A percentile compares a stretch with the other conserved stretches of the same genome.
These are phyloP conservation scores for Eilema caniola DNA, from an alignment of 2,888 invertebrate genomes.

Conservation along the genomic window DNA sequence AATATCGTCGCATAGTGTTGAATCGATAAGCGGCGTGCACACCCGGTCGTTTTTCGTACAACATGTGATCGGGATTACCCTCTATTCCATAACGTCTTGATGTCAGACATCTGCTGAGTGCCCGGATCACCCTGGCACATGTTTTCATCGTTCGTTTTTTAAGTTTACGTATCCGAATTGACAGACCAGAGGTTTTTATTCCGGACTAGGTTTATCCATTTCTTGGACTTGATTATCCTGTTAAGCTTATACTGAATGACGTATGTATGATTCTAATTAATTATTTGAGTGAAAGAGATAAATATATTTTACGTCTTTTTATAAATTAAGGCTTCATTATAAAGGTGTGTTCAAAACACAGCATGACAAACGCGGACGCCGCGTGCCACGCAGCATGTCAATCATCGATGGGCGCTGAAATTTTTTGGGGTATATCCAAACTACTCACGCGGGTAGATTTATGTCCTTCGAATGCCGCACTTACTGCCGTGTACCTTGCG, in stretches of 20 bases:
- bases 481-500: too few species aligned
- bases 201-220: slow-evolving; percentile 28
- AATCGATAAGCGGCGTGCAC: slow-evolving; percentile 48
- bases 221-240: slow-evolving; percentile 24
- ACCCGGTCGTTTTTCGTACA: slow-evolving; percentile 72
- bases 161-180: slow-evolving; percentile 65
- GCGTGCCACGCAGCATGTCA: too few species aligned
- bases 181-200: slow-evolving; percentile 62
- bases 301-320: not conserved
- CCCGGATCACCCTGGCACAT: slow-evolving; percentile 68
- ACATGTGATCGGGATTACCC: slow-evolving; percentile 78
- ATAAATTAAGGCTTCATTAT: not conserved
- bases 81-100: slow-evolving; percentile 81
- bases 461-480: too few species aligned
- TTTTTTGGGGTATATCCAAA: too few species aligned
- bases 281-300: not conserved
- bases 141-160: slow-evolving; percentile 74
- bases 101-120: slow-evolving; percentile 77
- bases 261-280: slow-evolving; percentile 15
- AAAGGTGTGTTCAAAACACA: too few species aligned
- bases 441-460: too few species aligned
- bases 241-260: slow-evolving; percentile 34
- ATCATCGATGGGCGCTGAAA: too few species aligned
- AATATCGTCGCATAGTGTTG: slow-evolving; percentile 41
- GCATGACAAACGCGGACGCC: too few species aligned